Percentiles rank a stretch among this genome's conserved stretches.
Evolutionary conservation across 2,888 invertebrate species (phyloP).

Genomic region (Metalampra italica): DNA sequence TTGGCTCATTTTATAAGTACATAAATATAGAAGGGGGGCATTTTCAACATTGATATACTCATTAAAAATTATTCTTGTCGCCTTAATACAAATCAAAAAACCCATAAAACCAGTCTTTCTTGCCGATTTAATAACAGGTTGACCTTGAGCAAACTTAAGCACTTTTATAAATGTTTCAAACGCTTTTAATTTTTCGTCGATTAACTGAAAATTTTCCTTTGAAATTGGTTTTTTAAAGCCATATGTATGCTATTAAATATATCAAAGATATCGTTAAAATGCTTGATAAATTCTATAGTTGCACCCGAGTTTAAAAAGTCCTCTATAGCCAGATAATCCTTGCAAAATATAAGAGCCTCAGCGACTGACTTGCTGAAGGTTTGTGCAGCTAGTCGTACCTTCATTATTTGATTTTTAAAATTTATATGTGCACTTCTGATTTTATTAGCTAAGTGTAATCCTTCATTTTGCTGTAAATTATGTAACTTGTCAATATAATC

Average conservation of each 20-base stretch:
- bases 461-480: conserved; percentile 12
- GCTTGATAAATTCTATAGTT: conserved; percentile 2
- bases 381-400: neutral
- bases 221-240: neutral
- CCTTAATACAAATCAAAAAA: neutral
- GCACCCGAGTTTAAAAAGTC: neutral
- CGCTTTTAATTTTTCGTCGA: neutral
- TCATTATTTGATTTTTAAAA: conserved; percentile 11
- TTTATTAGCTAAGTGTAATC: conserved; percentile 14
- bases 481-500: conserved; percentile 2
- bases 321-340: neutral
- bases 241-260: conserved; percentile 1
- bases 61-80: neutral
- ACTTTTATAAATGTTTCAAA: conserved; percentile 5
- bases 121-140: neutral
- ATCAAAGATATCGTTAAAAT: conserved; percentile 5
- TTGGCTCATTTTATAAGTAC: conserved; percentile 12
- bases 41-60: neutral
- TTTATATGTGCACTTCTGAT: conserved; percentile 6
- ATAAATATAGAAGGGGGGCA: neutral
- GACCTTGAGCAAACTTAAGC: neutral
- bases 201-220: conserved; percentile 3
- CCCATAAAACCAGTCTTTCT: neutral
- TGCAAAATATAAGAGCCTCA: conserved; percentile 4
- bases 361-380: conserved; percentile 2